These are phyloP conservation scores for Halocynthia aurantium DNA, from an alignment of 23 tunicate genomes.

Conservation along the genomic window DNA sequence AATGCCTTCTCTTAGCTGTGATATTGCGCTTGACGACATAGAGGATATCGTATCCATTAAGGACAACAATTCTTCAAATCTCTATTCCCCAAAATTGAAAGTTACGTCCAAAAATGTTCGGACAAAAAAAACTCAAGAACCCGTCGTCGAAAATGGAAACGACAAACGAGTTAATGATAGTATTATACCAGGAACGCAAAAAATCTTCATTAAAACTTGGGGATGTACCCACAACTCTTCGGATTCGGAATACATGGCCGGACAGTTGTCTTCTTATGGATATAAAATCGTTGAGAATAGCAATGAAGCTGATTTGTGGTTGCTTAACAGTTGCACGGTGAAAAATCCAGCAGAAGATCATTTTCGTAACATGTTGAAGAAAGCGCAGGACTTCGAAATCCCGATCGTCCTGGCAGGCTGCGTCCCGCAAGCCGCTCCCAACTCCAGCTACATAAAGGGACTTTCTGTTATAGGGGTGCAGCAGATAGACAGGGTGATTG, in stretches of 20 bases:
- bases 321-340: constrained; percentile 96
- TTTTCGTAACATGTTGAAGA: constrained; percentile 92
- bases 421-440: constrained; percentile 96
- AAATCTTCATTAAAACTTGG: constrained; percentile 81
- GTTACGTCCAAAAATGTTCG: too few species aligned
- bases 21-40: too few species aligned
- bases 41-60: too few species aligned
- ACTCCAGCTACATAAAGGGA: constrained; percentile 74
- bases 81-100: too few species aligned
- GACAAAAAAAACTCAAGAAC: too few species aligned
- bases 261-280: constrained; percentile 81
- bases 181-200: constrained; percentile 72
- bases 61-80: too few species aligned
- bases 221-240: constrained; percentile 99
- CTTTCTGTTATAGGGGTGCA: constrained; percentile 93
- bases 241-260: constrained; percentile 99
- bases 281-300: constrained; percentile 53
- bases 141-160: too few species aligned
- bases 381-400: constrained; percentile 52
- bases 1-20: too few species aligned
- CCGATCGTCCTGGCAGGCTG: constrained; percentile 97
- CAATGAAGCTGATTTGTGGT: constrained; percentile 48
- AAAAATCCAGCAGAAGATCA: constrained; percentile 99
- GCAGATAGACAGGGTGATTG: constrained; percentile 96
- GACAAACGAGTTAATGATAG: constrained; percentile 3